These are phyloP conservation scores for Carassius auratus DNA, from an alignment of 2,113 vertebrate genomes.

Conservation along the genomic window DNA sequence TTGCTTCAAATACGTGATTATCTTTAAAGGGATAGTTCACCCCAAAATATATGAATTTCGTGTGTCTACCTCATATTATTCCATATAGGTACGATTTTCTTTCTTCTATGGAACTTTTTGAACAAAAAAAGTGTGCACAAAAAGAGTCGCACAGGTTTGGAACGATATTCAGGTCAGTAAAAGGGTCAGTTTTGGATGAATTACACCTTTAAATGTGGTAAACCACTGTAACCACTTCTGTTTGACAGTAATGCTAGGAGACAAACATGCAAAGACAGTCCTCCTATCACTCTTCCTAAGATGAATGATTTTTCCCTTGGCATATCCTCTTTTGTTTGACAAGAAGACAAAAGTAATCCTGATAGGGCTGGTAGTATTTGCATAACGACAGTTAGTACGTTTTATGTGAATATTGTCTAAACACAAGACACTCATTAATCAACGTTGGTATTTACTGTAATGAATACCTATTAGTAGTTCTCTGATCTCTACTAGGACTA, in stretches of 20 bases:
- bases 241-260: not conserved
- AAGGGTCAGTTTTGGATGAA: not conserved
- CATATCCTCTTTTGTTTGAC: not conserved
- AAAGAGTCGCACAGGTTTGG: not conserved
- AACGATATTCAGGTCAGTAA: not conserved
- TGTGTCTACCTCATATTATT: not conserved
- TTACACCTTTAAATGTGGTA: not conserved
- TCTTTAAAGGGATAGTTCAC: not conserved
- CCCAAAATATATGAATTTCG: not conserved
- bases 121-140: not conserved
- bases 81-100: not conserved
- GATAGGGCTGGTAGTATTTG: slow-evolving; percentile 71
- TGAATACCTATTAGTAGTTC: slow-evolving; percentile 86
- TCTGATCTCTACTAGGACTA: slow-evolving; percentile 85
- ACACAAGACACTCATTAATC: slow-evolving; percentile 79
- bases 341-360: slow-evolving; percentile 74
- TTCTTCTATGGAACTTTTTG: not conserved
- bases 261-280: too few relatives aligned
- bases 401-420: slow-evolving; percentile 88
- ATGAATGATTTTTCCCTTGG: not conserved
- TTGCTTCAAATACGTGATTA: not conserved
- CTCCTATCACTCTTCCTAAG: not conserved
- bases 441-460: slow-evolving; percentile 85
- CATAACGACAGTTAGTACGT: slow-evolving; percentile 83
- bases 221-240: too few relatives aligned